Evolutionary conservation across 2,797 vertebrate species (phyloP).

Genomic region (Podarcis siculus): DNA sequence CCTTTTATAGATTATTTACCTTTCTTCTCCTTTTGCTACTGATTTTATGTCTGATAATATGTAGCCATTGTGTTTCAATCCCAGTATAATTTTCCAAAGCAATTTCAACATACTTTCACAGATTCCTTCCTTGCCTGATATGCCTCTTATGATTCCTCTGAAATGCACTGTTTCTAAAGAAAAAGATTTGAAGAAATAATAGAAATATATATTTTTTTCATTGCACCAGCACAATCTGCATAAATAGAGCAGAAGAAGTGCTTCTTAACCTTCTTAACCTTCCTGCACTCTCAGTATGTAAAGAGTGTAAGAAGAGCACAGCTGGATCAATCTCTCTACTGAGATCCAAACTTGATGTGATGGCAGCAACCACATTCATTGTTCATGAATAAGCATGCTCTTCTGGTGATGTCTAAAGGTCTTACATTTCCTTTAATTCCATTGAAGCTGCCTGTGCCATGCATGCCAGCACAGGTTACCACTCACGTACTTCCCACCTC

Average conservation of each 20-base stretch:
- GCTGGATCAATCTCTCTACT: background rate
- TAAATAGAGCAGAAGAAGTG: background rate
- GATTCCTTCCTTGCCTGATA: conserved; percentile 15
- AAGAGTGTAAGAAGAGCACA: background rate
- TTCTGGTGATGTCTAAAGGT: background rate
- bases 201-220: background rate
- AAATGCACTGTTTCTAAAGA: background rate
- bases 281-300: background rate
- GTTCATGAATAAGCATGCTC: background rate
- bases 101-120: background rate
- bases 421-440: background rate
- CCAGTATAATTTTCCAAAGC: fast-evolving
- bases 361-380: background rate
- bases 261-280: background rate
- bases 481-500: background rate
- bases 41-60: conserved; percentile 32
- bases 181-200: background rate
- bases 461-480: background rate
- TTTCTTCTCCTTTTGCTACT: conserved; percentile 22
- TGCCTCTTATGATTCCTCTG: background rate
- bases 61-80: conserved; percentile 19
- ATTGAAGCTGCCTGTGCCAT: background rate
- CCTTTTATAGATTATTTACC: background rate
- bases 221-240: conserved; percentile 8
- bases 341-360: background rate